Percentiles rank a stretch among this genome's conserved stretches.
These are phyloP conservation scores for Ylistrum balloti DNA, from an alignment of 1,140 invertebrate species.

Conservation along the genomic window DNA sequence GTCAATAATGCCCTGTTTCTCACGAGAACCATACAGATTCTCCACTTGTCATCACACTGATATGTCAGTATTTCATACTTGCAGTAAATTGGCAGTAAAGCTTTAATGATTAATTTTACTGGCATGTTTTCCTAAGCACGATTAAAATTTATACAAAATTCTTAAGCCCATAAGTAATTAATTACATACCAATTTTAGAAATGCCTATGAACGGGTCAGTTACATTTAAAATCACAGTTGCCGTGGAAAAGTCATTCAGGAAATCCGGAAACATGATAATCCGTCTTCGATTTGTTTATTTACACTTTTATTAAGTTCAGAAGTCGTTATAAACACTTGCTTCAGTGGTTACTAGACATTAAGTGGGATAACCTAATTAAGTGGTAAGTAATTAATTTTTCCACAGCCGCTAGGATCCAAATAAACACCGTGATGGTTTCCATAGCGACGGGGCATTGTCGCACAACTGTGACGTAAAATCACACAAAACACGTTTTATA, in stretches of 20 bases:
- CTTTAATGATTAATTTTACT: not conserved
- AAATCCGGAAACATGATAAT: slow-evolving; percentile 10
- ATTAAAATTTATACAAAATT: slow-evolving; percentile 5
- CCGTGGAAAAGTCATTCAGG: not conserved
- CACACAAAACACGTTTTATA: too few species aligned
- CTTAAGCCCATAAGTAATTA: slow-evolving; percentile 2
- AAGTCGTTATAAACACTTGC: not conserved
- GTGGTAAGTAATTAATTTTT: not conserved
- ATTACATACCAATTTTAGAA: not conserved
- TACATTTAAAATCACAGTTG: not conserved
- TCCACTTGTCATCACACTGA: not conserved
- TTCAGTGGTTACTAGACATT: not conserved
- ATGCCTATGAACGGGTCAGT: not conserved
- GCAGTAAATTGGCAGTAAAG: not conserved
- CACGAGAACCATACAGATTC: not conserved
- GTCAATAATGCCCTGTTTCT: too few species aligned
- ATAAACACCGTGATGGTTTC: too few species aligned
- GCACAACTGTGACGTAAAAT: too few species aligned
- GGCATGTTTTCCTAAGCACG: not conserved
- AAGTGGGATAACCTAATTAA: slow-evolving; percentile 18
- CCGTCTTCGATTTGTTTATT: not conserved
- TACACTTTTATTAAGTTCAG: not conserved
- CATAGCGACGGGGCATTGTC: too few species aligned
- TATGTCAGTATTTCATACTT: not conserved
- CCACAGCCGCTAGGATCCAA: not conserved